Percentiles rank a stretch among this genome's conserved stretches.
Evolutionary conservation across 2,888 invertebrate genomes (phyloP).

Genomic region (Drosophila colorata): DNA sequence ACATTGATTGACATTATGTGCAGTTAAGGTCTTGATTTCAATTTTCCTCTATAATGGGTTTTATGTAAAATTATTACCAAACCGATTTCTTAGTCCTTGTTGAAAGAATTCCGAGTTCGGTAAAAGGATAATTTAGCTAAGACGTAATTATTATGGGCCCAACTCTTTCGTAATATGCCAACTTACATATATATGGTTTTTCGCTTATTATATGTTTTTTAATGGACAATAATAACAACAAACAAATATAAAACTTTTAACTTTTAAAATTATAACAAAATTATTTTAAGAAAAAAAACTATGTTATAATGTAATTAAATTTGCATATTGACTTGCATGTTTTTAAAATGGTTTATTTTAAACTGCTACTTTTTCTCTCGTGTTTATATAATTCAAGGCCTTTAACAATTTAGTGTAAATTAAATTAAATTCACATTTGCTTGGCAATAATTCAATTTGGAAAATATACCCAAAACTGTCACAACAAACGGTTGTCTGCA

Average conservation of each 20-base stretch:
- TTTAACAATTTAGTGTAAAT: conserved; percentile 21
- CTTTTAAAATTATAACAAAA: no score
- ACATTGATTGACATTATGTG: conserved; percentile 41
- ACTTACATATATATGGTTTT: no score
- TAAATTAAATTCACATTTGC: conserved; percentile 52
- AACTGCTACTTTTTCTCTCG: not conserved
- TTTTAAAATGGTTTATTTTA: not conserved
- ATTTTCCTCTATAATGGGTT: conserved; percentile 20
- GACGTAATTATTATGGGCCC: no score
- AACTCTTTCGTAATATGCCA: no score
- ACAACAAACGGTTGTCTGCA: conserved; percentile 65
- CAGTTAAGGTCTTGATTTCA: conserved; percentile 18
- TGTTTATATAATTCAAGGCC: conserved; percentile 4
- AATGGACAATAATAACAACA: no score
- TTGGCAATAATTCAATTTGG: conserved; percentile 66
- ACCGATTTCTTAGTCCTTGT: conserved; percentile 1
- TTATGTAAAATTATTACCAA: conserved; percentile 15
- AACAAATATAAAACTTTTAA: no score
- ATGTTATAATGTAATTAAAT: not conserved
- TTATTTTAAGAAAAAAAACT: no score
- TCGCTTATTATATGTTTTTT: no score
- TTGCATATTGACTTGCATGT: no score
- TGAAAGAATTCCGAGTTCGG: no score
- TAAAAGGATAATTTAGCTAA: no score
- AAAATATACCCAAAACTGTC: conserved; percentile 56